These are phyloP conservation scores for Atherix ibis DNA, from an alignment of 2,888 invertebrate species.

Conservation along the genomic window DNA sequence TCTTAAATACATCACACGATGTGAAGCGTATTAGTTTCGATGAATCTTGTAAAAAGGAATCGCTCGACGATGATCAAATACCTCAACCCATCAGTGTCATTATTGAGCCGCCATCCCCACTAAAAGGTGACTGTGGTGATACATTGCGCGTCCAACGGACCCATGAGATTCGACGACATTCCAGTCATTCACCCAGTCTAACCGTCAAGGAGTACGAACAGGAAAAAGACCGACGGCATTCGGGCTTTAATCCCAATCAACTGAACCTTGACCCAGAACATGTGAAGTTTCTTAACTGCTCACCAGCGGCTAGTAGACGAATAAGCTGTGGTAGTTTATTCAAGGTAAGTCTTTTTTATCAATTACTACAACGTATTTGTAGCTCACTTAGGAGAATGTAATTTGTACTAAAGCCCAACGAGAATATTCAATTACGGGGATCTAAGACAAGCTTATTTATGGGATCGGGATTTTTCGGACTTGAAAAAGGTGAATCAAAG, in stretches of 20 bases:
- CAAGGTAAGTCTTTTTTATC: slow-evolving; percentile 46
- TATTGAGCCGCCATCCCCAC: slow-evolving; percentile 59
- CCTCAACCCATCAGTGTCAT: slow-evolving; percentile 54
- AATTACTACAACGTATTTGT: too few species aligned
- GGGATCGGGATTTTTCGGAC: slow-evolving; percentile 28
- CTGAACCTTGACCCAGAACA: slow-evolving; percentile 47
- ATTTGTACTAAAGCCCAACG: slow-evolving; percentile 22
- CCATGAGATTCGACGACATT: slow-evolving; percentile 31
- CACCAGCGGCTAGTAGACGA: slow-evolving; percentile 71
- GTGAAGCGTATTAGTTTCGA: slow-evolving; percentile 34
- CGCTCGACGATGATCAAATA: slow-evolving; percentile 33
- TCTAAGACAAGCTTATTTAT: slow-evolving; percentile 39
- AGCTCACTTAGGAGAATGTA: too few species aligned
- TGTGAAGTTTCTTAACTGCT: slow-evolving; percentile 49
- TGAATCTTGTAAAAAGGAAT: slow-evolving; percentile 34
- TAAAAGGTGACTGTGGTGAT: slow-evolving; percentile 44
- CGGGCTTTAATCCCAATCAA: slow-evolving; percentile 41
- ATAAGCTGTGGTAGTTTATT: slow-evolving; percentile 84
- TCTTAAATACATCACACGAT: slow-evolving; percentile 18
- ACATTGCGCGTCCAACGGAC: slow-evolving; percentile 32
- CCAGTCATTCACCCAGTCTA: slow-evolving; percentile 33
- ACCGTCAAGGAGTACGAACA: slow-evolving; percentile 35
- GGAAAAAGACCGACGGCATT: slow-evolving; percentile 32
- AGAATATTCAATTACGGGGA: slow-evolving; percentile 39
- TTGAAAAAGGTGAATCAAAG: slow-evolving; percentile 28